Base-by-base conservation (phyloP, 2,888 invertebrate genomes). In the Frankliniella intonsa region DNA sequence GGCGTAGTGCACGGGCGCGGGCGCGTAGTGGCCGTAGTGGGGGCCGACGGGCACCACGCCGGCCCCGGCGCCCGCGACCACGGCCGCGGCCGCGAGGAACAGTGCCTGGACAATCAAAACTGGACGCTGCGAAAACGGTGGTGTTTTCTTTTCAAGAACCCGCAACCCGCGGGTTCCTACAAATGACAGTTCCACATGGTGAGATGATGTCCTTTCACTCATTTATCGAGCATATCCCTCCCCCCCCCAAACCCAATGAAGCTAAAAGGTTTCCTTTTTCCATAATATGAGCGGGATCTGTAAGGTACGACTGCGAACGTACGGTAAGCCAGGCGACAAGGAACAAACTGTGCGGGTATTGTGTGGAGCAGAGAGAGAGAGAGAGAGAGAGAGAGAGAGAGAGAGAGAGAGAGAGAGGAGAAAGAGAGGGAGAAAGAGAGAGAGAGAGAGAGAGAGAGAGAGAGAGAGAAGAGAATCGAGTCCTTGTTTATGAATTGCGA, bases 401-500 rank as follows among this genome's bases (percentile, higher is more conserved):
- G 55, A 55, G 55, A 55, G 55, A 55, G 55, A 55, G 55, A 55
- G 55, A 55, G 55, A 55, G 55, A 55, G 55, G 38, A 55, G 55
- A 55, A 8, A 55, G 55, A 55, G 55, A 55, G 55, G 7, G 55
- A 55, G 55, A 55, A 8, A 55, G 55, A 55, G 55, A 55, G 55
- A 8, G 55, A 55, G 55, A 55, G 55, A 55, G 55, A 55, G 55
- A 55, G 55, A 55, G 55, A 8, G 11, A 14, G 17, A 17, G 55
- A 8, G 14, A 8, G 55, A 8, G 55, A 2, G 17, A 8, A 17
- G 14, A 55, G 3, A 17, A 8, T 55, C 55, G 17, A 14, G 55
- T 17, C 69, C 69, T 69, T 69, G 69, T 69, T 38, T 69, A 69
- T 69, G 69, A 69, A 22, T 69, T 69, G 69, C 69, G 22, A 7